These are phyloP conservation scores for Colius striatus DNA, from an alignment of 2,113 vertebrate genomes.

Conservation along the genomic window DNA sequence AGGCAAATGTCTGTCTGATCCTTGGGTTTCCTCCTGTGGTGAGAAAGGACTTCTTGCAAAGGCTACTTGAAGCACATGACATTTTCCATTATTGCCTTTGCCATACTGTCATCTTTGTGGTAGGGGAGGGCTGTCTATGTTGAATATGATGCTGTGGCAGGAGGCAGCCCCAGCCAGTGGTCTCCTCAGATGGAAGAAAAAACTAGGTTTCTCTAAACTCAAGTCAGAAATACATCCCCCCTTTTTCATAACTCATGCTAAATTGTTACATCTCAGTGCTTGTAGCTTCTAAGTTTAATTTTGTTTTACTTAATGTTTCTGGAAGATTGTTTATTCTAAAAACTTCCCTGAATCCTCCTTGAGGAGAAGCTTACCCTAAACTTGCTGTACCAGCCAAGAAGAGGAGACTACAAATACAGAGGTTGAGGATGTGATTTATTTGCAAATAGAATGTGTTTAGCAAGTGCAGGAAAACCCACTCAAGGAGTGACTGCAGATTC, in stretches of 20 bases:
- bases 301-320: background rate
- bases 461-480: background rate
- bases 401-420: background rate
- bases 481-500: background rate
- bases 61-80: background rate
- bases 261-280: background rate
- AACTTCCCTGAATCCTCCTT: background rate
- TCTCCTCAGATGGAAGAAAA: background rate
- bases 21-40: background rate
- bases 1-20: background rate
- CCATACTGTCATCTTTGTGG: background rate
- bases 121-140: accelerated
- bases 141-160: background rate
- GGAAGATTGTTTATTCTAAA: background rate
- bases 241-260: background rate
- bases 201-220: background rate
- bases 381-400: background rate
- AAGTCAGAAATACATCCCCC: background rate
- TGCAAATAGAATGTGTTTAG: background rate
- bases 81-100: background rate
- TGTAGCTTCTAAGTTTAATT: background rate
- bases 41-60: background rate
- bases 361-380: background rate
- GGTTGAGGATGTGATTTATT: background rate
- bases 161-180: background rate